phyloP scores from a whole-genome alignment of 2,888 invertebrate genomes.

The Drosophila mettleri region DNA sequence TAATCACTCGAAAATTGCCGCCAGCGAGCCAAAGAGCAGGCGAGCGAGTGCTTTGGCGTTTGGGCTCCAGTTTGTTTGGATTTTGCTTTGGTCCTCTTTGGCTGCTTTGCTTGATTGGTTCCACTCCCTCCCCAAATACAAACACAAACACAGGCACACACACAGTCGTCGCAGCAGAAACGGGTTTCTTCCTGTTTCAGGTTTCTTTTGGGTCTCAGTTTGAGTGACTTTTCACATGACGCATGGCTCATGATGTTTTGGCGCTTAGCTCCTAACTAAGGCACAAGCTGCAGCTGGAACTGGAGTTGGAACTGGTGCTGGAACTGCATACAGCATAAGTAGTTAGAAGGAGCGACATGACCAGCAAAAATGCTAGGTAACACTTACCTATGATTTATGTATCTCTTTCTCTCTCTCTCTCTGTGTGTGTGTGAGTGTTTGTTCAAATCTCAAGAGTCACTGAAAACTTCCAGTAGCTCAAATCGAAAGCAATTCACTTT shows the following conservation, averaged over 20 bases:
- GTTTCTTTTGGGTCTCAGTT: slow-evolving; percentile 53
- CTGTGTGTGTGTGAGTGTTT: slow-evolving; percentile 9
- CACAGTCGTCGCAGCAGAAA: slow-evolving; percentile 42
- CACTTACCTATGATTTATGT: slow-evolving; percentile 44
- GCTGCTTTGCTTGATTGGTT: slow-evolving; percentile 70
- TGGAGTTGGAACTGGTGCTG: neutral
- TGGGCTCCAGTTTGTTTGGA: slow-evolving; percentile 54
- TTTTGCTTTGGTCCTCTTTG: slow-evolving; percentile 66
- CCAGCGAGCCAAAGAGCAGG: slow-evolving; percentile 41
- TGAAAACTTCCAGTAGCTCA: slow-evolving; percentile 40
- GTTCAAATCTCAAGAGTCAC: slow-evolving; percentile 14
- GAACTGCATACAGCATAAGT: neutral
- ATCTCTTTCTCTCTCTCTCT: slow-evolving; percentile 12
- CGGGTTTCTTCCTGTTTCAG: slow-evolving; percentile 71
- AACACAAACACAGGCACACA: slow-evolving; percentile 19
- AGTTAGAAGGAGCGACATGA: slow-evolving; percentile 21
- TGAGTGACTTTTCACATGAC: slow-evolving; percentile 66
- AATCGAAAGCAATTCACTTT: slow-evolving; percentile 22
- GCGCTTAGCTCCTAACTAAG: slow-evolving; percentile 47
- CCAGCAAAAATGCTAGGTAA: slow-evolving; percentile 34
- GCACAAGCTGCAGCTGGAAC: slow-evolving; percentile 20
- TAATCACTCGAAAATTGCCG: slow-evolving; percentile 77
- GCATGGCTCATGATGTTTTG: slow-evolving; percentile 59
- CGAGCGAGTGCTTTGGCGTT: slow-evolving; percentile 29
- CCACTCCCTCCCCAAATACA: slow-evolving; percentile 58